A percentile compares a stretch with the other conserved stretches of the same genome.
Evolutionary conservation across 2,113 vertebrate species (phyloP).

Genomic region (Boleophthalmus pectinirostris): DNA sequence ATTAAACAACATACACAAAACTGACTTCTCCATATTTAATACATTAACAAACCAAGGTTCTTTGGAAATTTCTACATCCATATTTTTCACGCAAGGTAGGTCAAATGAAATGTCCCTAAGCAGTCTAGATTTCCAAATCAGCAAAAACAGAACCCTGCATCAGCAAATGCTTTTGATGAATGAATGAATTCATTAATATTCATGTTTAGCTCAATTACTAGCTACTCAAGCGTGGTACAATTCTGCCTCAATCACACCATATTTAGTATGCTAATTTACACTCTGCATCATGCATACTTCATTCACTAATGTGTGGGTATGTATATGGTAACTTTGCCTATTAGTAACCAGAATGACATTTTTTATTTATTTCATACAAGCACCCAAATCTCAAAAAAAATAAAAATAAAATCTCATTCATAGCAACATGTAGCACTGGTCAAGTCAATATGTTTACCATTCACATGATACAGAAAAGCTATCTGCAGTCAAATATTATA

Average conservation of each 20-base stretch:
- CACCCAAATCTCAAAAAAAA: too few relatives aligned
- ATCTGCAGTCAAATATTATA: too few relatives aligned
- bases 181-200: slow-evolving; percentile 6
- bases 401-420: too few relatives aligned
- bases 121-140: not conserved
- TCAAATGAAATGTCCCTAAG: not conserved
- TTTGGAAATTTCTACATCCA: not conserved
- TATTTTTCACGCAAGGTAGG: not conserved
- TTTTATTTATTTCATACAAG: not conserved
- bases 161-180: not conserved
- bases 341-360: too few relatives aligned
- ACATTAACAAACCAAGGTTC: not conserved
- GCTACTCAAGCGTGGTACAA: not conserved
- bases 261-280: not conserved
- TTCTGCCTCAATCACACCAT: not conserved
- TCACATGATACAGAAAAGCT: too few relatives aligned
- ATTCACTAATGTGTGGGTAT: not conserved
- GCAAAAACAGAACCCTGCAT: not conserved
- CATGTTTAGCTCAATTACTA: not conserved
- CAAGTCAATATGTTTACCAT: too few relatives aligned
- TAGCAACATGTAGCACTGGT: not conserved
- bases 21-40: not conserved
- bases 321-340: not conserved
- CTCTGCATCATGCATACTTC: not conserved
- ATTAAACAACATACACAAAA: not conserved